Evolutionary conservation across 2,888 invertebrate genomes (phyloP).

Genomic region (Hanleya hanleyi): DNA sequence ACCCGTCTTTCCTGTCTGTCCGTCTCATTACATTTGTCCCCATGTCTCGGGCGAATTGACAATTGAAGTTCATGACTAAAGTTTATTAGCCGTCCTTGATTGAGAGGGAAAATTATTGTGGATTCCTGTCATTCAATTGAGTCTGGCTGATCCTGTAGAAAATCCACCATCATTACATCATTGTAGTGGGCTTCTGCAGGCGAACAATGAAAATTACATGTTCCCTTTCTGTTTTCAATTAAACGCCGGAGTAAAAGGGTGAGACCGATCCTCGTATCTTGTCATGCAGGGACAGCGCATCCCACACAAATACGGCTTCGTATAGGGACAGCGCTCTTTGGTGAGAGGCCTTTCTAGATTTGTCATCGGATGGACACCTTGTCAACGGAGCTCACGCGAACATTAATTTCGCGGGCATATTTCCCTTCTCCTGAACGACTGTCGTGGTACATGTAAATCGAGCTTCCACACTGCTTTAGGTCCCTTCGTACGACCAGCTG

Average conservation of each 20-base stretch:
- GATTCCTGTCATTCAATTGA: neutral
- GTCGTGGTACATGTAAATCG: neutral
- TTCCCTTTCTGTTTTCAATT: neutral
- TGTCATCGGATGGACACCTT: neutral
- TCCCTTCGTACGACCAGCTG: neutral
- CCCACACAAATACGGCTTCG: neutral
- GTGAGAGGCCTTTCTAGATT: neutral
- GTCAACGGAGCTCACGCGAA: neutral
- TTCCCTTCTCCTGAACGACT: neutral
- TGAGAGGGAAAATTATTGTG: neutral
- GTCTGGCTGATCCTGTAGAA: neutral
- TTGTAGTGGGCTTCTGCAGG: neutral
- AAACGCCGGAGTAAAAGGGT: neutral
- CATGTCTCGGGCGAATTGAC: neutral
- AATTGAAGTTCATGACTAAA: neutral
- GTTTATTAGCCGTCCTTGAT: conserved; percentile 1
- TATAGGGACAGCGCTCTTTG: neutral
- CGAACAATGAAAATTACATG: neutral
- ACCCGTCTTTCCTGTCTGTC: neutral
- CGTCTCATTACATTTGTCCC: neutral
- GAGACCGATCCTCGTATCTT: neutral
- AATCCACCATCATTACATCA: neutral
- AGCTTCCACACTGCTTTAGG: no score
- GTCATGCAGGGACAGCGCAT: neutral
- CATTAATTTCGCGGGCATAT: neutral